phyloP scores from a whole-genome alignment of 2,888 invertebrate genomes.

The Andricus quercusramuli region DNA sequence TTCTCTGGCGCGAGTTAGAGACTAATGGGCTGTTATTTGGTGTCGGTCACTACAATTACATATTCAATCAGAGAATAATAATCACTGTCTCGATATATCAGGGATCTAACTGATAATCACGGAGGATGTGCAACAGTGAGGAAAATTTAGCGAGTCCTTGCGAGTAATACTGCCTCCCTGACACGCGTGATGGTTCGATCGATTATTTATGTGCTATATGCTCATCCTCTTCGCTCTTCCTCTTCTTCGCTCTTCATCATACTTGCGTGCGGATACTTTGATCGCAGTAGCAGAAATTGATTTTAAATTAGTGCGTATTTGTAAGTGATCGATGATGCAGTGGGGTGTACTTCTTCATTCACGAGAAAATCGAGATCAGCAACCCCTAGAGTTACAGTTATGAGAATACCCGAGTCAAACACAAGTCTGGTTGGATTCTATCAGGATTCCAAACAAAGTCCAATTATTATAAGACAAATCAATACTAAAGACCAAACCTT shows the following conservation, averaged over 20 bases:
- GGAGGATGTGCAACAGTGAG: constrained; percentile 35
- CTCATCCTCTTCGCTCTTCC: constrained; percentile 32
- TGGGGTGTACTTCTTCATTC: constrained; percentile 1
- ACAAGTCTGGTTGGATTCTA: no score
- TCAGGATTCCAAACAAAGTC: no score
- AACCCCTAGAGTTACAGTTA: constrained; percentile 3
- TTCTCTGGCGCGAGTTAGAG: constrained; percentile 39
- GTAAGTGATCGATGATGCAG: not conserved
- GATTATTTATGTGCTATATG: constrained; percentile 43
- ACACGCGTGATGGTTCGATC: constrained; percentile 37
- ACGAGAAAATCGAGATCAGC: constrained; percentile 5
- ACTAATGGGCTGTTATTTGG: constrained; percentile 52
- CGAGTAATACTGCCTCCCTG: constrained; percentile 44
- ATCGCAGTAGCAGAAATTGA: constrained; percentile 36
- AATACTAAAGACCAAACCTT: no score
- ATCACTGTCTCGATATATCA: constrained; percentile 46
- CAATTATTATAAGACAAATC: no score
- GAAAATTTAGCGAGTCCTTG: constrained; percentile 30
- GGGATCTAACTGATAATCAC: constrained; percentile 51
- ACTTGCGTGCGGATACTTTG: constrained; percentile 10
- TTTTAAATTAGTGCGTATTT: constrained; percentile 33
- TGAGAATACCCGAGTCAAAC: not conserved
- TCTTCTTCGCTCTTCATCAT: constrained; percentile 33
- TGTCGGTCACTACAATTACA: constrained; percentile 50
- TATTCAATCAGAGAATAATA: constrained; percentile 49